phyloP scores from a whole-genome alignment of 2,797 vertebrate genomes.

The Macropus fuliginosus region DNA sequence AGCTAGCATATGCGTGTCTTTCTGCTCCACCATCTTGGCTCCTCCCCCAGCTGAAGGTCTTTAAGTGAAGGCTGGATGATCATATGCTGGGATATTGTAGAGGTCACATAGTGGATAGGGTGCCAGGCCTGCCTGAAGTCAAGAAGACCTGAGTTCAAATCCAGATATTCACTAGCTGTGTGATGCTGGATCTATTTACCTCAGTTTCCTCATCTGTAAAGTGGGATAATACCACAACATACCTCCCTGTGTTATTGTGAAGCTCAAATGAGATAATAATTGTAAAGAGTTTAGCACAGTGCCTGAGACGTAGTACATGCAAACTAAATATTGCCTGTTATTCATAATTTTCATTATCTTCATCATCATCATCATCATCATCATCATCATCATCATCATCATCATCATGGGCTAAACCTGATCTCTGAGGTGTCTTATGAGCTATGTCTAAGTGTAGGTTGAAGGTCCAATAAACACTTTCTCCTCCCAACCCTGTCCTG shows the following conservation, averaged over 20 bases:
- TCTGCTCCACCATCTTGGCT: too few species aligned
- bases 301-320: background rate
- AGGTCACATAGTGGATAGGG: background rate
- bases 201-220: background rate
- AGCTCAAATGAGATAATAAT: background rate
- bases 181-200: background rate
- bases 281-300: background rate
- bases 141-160: accelerated
- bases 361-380: too few species aligned
- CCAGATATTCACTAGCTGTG: background rate
- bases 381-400: background rate
- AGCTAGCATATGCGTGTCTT: too few species aligned
- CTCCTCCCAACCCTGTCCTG: background rate
- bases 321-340: background rate
- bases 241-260: background rate
- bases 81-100: background rate
- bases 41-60: background rate
- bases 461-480: background rate
- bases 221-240: background rate
- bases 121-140: accelerated
- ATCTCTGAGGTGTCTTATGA: background rate
- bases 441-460: background rate
- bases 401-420: background rate
- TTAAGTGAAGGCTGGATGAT: background rate
- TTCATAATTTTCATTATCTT: background rate